Evolutionary conservation across 2,888 invertebrate genomes (phyloP), one percentile per base, ranked within the genome.

Genomic region (Psylliodes chrysocephalus): DNA sequence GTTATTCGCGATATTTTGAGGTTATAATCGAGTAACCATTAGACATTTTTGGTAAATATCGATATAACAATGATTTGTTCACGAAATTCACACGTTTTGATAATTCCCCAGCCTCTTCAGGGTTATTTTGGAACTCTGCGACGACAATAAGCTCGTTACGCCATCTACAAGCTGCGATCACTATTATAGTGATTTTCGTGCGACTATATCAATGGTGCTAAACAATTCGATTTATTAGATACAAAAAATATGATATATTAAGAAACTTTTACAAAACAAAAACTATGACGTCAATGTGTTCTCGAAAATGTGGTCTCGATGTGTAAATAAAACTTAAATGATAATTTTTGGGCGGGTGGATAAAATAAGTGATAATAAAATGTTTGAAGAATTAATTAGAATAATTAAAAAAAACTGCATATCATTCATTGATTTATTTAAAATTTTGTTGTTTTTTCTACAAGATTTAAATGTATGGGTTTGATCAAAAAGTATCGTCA

Each of bases 161-260:
- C 69, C 72, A 71, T 70, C 78, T 81, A 70, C 79, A 78, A 77
- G 80, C 79, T 75, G 76, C 80, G 75, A 77, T 79, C 77, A 76
- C 78, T 71, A 69, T 78, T 70, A 53, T 78, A 72, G 72, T 79
- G 72, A 56, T 76, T 62, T 71, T 74, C 75, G 75, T 73, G 71
- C 73, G 73, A 69, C 61, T 69, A 60, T 72, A 69, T 68, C 67
- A 67, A 63, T 69, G 71, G 74, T 74, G 72, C 67, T 73, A 69
- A 71, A 69, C n/a, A 68, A 67, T 62, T 33, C 25, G 47, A 35
- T 47, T 25, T 33, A 47, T 46, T 56, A 46, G 56, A 46, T n/a
- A 46, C 4, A 47, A 65, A 64, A 66, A 62, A 51, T 51, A 55
- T 35, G 33, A 3, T 35, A n/a, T 35, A 33, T n/a, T 35, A 35